Evolutionary conservation across 2,113 vertebrate genomes (phyloP).

Genomic region (Chaetodon trifascialis): DNA sequence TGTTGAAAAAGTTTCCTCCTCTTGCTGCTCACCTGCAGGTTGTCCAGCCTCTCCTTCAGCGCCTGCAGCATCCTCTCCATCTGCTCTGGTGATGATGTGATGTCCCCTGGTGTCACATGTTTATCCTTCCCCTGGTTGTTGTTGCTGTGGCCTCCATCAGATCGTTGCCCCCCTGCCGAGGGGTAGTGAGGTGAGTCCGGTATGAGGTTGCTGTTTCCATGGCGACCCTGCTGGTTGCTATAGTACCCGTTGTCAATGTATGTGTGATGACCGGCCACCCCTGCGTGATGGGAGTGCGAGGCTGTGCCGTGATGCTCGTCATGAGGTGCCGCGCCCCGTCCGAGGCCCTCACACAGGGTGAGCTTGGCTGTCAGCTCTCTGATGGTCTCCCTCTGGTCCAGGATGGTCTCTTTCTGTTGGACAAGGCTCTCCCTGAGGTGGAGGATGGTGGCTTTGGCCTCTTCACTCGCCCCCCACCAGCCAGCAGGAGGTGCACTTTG

Average conservation of each 20-base stretch:
- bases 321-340: conserved; percentile 57
- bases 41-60: conserved; percentile 86
- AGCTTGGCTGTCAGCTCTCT: conserved; percentile 88
- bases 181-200: conserved; percentile 71
- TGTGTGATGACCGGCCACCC: conserved; percentile 36
- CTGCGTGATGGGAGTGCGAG: conserved; percentile 51
- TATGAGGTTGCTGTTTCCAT: conserved; percentile 69
- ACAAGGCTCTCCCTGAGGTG: conserved; percentile 87
- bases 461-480: conserved; percentile 85
- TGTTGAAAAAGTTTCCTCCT: conserved; percentile 18
- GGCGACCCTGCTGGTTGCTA: conserved; percentile 67
- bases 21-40: conserved; percentile 83
- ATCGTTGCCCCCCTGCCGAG: conserved; percentile 50
- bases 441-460: conserved; percentile 86
- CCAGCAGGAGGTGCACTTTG: conserved; percentile 72
- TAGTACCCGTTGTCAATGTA: conserved; percentile 61
- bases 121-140: conserved; percentile 74
- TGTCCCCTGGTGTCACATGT: conserved; percentile 74
- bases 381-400: conserved; percentile 88
- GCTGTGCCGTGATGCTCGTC: conserved; percentile 50
- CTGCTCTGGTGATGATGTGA: conserved; percentile 80
- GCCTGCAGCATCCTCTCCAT: conserved; percentile 86
- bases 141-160: conserved; percentile 54
- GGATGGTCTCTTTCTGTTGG: conserved; percentile 88
- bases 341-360: conserved; percentile 83